Evolutionary conservation across 2,888 invertebrate genomes (phyloP).

Genomic region (Drosophila putrida): DNA sequence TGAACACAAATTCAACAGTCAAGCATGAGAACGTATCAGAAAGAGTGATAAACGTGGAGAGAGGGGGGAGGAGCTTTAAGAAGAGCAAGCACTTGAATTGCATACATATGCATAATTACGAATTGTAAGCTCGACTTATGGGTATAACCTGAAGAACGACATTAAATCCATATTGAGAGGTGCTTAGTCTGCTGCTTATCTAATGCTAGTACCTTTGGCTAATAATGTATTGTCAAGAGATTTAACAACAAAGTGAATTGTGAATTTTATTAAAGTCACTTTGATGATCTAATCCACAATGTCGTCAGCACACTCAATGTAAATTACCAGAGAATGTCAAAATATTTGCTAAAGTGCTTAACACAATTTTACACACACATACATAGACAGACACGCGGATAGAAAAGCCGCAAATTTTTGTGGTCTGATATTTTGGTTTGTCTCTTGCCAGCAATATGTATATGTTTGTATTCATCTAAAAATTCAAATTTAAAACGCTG

Average conservation of each 20-base stretch:
- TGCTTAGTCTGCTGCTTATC: constrained; percentile 22
- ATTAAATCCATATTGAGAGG: constrained; percentile 31
- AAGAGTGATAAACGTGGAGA: not conserved
- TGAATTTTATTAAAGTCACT: constrained; percentile 8
- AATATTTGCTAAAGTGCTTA: constrained; percentile 11
- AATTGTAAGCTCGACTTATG: constrained; percentile 32
- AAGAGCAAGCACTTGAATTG: constrained; percentile 9
- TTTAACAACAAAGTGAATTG: constrained; percentile 22
- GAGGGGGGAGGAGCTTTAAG: not conserved
- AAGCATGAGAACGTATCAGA: not conserved
- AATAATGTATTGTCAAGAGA: constrained; percentile 17
- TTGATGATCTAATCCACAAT: constrained; percentile 53
- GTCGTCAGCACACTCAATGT: constrained; percentile 41
- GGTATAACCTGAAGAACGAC: constrained; percentile 19
- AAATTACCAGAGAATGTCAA: constrained; percentile 9
- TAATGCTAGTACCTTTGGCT: constrained; percentile 12
- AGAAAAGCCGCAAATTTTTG: not conserved
- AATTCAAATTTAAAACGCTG: constrained; percentile 31
- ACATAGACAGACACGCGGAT: too few relatives aligned
- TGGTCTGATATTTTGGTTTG: constrained; percentile 5
- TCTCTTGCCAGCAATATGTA: not conserved
- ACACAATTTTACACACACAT: constrained; percentile 10
- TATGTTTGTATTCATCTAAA: not conserved
- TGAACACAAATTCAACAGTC: constrained; percentile 3
- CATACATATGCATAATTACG: not conserved